A percentile compares a stretch with the other conserved stretches of the same genome.
These are phyloP conservation scores for Stenichneumon culpator DNA, from an alignment of 2,888 invertebrate genomes.

Conservation along the genomic window DNA sequence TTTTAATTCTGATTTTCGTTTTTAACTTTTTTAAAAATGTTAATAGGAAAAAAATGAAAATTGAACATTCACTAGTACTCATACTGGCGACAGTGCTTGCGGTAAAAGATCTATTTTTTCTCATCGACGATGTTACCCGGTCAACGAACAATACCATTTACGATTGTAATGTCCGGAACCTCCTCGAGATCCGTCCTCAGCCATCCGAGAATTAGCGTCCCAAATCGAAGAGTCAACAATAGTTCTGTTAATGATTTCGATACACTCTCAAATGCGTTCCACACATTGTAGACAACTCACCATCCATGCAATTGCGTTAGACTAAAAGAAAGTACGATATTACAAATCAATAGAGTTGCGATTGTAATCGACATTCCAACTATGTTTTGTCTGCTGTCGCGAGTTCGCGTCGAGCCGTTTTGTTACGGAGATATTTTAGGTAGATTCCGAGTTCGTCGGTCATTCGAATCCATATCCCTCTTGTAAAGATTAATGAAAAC, in stretches of 20 bases:
- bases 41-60: neutral
- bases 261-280: constrained; percentile 18
- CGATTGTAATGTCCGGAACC: neutral
- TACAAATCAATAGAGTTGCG: constrained; percentile 44
- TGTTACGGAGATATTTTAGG: constrained; percentile 37
- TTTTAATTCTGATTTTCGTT: neutral
- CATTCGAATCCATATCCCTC: constrained; percentile 50
- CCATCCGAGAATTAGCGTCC: neutral
- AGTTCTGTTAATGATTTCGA: neutral
- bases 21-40: no score
- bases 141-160: neutral
- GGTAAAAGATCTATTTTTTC: neutral
- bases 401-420: constrained; percentile 35
- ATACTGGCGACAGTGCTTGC: neutral
- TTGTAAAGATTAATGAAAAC: constrained; percentile 27
- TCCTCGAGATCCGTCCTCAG: neutral
- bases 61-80: neutral
- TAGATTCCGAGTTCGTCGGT: constrained; percentile 12
- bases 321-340: constrained; percentile 17
- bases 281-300: constrained; percentile 9
- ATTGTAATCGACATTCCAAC: constrained; percentile 61
- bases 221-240: neutral
- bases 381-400: constrained; percentile 41
- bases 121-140: neutral
- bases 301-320: constrained; percentile 12